These are phyloP conservation scores for Eufriesea mexicana DNA, from an alignment of 1,140 invertebrate genomes.

Conservation along the genomic window DNA sequence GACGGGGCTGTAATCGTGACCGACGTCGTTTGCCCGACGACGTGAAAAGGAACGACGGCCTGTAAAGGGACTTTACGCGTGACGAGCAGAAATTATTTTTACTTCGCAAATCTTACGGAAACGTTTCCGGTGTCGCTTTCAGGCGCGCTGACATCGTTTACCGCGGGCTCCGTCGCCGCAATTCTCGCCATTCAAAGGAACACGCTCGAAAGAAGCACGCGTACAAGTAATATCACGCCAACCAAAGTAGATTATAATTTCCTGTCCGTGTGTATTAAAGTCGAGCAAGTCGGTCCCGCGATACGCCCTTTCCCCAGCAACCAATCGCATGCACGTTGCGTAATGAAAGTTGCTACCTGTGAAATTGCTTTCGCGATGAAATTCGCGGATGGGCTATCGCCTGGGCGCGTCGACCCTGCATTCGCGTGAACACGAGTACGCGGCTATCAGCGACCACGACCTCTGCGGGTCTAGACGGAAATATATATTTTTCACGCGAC, in stretches of 20 bases:
- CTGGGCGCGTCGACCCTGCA: neutral
- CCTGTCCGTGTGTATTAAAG: neutral
- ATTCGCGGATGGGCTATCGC: constrained; percentile 1
- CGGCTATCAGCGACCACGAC: neutral
- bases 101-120: neutral
- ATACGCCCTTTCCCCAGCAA: neutral
- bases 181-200: neutral
- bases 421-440: too few species aligned
- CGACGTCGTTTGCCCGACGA: neutral
- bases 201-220: neutral
- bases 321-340: neutral
- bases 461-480: neutral
- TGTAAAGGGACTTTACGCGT: neutral
- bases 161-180: neutral
- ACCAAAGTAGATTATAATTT: constrained; percentile 32
- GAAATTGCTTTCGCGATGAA: constrained; percentile 47
- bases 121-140: neutral
- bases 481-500: constrained; percentile 16
- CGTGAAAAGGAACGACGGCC: neutral
- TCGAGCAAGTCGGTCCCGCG: neutral
- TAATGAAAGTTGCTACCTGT: constrained; percentile 37
- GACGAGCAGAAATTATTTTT: neutral
- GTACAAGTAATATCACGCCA: neutral
- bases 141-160: neutral
- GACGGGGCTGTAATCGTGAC: too few species aligned